phyloP scores from a whole-genome alignment of 2,888 invertebrate genomes.

The Conops quadrifasciatus region DNA sequence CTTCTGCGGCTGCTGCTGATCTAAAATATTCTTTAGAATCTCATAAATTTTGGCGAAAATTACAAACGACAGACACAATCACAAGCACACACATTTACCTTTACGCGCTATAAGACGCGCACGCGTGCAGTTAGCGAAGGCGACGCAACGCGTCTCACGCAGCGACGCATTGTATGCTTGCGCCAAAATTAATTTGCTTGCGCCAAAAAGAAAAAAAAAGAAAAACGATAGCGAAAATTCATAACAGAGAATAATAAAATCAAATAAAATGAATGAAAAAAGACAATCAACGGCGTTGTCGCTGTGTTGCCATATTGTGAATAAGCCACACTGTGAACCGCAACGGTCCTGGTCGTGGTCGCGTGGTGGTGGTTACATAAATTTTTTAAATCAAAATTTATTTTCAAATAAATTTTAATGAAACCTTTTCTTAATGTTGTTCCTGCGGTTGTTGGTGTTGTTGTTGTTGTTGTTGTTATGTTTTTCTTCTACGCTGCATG shows the following conservation, averaged over 20 bases:
- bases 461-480: neutral
- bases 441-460: neutral
- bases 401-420: slow-evolving; percentile 59
- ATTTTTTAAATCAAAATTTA: slow-evolving; percentile 65
- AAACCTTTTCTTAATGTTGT: slow-evolving; percentile 10
- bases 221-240: neutral
- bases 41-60: slow-evolving; percentile 49
- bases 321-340: neutral
- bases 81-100: neutral
- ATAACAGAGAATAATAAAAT: neutral
- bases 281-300: neutral
- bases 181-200: neutral
- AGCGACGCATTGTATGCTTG: neutral
- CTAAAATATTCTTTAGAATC: slow-evolving; percentile 57
- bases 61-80: slow-evolving; percentile 10
- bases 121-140: neutral
- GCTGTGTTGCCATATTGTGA: neutral
- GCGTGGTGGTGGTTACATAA: slow-evolving; percentile 46
- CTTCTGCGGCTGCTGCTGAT: slow-evolving; percentile 16
- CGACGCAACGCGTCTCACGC: neutral
- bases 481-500: neutral
- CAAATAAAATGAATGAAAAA: neutral
- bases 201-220: neutral
- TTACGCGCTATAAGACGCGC: neutral
- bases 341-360: neutral